These are phyloP conservation scores for Arenaria interpres DNA, from an alignment of 2,113 vertebrate species.

Conservation along the genomic window DNA sequence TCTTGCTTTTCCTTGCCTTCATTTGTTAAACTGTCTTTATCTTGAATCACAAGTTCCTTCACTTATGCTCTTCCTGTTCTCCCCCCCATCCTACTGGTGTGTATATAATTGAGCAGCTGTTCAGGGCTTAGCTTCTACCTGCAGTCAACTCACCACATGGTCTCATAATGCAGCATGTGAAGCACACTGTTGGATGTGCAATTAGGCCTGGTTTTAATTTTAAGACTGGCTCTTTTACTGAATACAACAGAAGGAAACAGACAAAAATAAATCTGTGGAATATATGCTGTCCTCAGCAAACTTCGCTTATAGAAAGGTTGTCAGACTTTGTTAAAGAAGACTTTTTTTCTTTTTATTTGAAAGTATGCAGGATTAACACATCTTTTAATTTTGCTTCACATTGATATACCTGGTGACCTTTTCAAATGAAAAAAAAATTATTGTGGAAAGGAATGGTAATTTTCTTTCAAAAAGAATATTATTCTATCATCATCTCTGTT, in stretches of 20 bases:
- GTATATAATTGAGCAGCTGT: not conserved
- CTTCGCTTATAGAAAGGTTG: not conserved
- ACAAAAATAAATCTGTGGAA: not conserved
- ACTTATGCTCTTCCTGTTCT: not conserved
- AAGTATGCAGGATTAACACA: not conserved
- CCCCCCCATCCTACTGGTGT: too few relatives aligned
- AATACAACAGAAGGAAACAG: not conserved
- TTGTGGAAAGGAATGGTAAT: not conserved
- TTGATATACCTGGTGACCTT: not conserved
- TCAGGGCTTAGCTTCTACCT: not conserved
- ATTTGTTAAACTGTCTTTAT: not conserved
- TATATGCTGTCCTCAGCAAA: not conserved
- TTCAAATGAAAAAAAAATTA: not conserved
- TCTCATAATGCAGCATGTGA: not conserved
- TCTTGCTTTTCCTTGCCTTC: not conserved
- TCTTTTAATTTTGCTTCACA: not conserved
- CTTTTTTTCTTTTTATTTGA: not conserved
- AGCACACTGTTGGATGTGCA: not conserved
- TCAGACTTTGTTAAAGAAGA: not conserved
- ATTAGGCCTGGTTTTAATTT: not conserved
- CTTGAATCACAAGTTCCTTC: not conserved
- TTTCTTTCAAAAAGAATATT: not conserved
- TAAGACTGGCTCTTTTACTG: not conserved
- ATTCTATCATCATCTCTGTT: not conserved
- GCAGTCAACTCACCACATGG: not conserved